A percentile compares a stretch with the other conserved stretches of the same genome.
These are phyloP conservation scores for Patella caerulea DNA, from an alignment of 2,888 invertebrate species.

Conservation along the genomic window DNA sequence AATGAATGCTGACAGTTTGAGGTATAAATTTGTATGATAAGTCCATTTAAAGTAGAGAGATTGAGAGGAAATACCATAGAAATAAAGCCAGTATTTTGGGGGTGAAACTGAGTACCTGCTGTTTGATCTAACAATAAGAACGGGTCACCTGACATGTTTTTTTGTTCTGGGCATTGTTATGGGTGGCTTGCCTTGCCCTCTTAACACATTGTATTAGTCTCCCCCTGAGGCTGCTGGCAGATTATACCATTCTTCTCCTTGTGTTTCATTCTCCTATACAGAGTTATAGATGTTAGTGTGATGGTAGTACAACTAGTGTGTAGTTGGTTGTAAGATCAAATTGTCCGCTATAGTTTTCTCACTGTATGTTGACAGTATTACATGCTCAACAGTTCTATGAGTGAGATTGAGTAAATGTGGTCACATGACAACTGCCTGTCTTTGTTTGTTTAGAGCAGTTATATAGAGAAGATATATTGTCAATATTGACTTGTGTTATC, in stretches of 20 bases:
- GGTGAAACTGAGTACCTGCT: conserved; percentile 5
- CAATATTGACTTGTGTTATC: conserved; percentile 7
- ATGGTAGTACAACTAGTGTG: no score
- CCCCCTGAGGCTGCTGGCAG: background rate
- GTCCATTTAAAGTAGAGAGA: background rate
- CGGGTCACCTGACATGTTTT: background rate
- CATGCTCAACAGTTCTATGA: no score
- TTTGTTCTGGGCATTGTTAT: background rate
- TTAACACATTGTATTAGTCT: conserved; percentile 7
- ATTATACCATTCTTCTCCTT: background rate
- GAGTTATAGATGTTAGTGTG: no score
- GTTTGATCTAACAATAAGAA: conserved; percentile 7
- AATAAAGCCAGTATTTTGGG: background rate
- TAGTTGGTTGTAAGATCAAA: no score
- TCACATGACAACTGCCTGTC: conserved; percentile 7
- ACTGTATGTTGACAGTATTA: no score
- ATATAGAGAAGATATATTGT: conserved; percentile 13
- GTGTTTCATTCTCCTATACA: background rate
- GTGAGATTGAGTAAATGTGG: background rate
- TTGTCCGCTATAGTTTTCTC: no score
- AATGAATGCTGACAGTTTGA: no score
- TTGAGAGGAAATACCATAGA: background rate
- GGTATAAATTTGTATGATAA: no score
- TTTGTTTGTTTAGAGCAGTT: conserved; percentile 10
- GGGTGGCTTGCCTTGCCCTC: conserved; percentile 7